Evolutionary conservation across 2,113 vertebrate species (phyloP).

Genomic region (Clarias batrachus): DNA sequence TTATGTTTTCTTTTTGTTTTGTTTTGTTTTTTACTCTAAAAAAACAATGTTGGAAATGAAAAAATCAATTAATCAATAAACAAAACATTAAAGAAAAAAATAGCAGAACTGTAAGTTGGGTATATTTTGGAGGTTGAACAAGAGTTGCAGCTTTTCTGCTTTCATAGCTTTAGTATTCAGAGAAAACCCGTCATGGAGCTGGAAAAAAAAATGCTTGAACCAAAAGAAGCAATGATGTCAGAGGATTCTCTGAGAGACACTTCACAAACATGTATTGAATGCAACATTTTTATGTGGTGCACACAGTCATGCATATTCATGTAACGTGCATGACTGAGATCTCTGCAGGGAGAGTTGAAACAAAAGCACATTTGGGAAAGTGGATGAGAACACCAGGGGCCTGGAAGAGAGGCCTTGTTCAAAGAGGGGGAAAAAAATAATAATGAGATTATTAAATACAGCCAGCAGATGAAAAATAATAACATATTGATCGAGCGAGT

Average conservation of each 20-base stretch:
- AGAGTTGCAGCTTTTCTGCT: not conserved
- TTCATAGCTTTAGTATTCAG: not conserved
- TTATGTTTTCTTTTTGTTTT: not conserved
- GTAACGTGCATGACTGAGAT: not conserved
- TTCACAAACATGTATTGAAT: slow-evolving; percentile 13
- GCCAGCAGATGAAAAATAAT: slow-evolving; percentile 80
- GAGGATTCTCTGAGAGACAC: not conserved
- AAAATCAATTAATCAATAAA: no score
- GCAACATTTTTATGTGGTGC: not conserved
- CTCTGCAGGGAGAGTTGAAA: slow-evolving; percentile 45
- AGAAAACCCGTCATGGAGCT: not conserved
- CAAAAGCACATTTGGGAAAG: slow-evolving; percentile 49
- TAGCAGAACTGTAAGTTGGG: not conserved
- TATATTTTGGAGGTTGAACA: not conserved
- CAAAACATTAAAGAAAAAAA: not conserved
- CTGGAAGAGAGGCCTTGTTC: slow-evolving; percentile 66
- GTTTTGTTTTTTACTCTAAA: not conserved
- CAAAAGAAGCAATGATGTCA: not conserved
- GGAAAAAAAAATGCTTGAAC: not conserved
- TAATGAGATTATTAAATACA: slow-evolving; percentile 79
- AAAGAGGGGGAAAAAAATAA: slow-evolving; percentile 72
- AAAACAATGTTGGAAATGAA: not conserved
- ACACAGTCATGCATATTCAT: not conserved
- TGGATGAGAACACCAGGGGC: slow-evolving; percentile 40
- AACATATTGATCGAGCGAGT: slow-evolving; percentile 76